These are phyloP conservation scores for Drosophila subquinaria DNA, from an alignment of 2,888 invertebrate species.

Conservation along the genomic window DNA sequence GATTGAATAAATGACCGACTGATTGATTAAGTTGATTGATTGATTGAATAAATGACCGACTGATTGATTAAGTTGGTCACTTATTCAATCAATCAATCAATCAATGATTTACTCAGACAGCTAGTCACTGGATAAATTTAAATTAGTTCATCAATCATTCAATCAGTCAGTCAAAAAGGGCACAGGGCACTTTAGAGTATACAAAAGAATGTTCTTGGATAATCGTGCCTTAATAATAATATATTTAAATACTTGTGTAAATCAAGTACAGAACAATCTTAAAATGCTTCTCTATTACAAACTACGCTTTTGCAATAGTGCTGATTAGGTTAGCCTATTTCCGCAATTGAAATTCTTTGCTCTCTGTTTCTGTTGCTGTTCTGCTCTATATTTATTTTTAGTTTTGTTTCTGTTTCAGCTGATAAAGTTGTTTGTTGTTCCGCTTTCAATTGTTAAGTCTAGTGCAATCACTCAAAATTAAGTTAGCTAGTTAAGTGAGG, in stretches of 20 bases:
- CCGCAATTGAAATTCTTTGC: slow-evolving; percentile 8
- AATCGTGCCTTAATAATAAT: background rate
- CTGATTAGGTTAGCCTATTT: slow-evolving; percentile 15
- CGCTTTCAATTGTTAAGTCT: slow-evolving; percentile 18
- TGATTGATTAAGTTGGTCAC: no score
- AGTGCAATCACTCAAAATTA: slow-evolving; percentile 26
- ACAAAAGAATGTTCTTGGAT: no score
- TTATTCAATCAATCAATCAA: background rate
- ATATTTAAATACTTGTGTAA: background rate
- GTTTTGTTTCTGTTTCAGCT: slow-evolving; percentile 13
- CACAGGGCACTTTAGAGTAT: background rate
- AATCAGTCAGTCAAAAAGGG: background rate
- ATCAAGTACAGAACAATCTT: background rate
- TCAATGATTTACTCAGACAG: background rate
- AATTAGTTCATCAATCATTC: background rate
- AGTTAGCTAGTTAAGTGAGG: slow-evolving; percentile 11
- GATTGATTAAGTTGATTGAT: no score
- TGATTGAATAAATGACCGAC: no score
- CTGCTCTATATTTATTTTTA: background rate
- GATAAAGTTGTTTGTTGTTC: slow-evolving; percentile 25
- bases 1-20: no score
- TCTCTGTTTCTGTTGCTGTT: slow-evolving; percentile 12
- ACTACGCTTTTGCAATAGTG: slow-evolving; percentile 5
- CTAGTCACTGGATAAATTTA: background rate
- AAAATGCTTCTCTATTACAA: background rate